A percentile compares a stretch with the other conserved stretches of the same genome.
Conservation (phyloP, 1,140 invertebrate genomes). For the Drosophila melanogaster region DNA sequence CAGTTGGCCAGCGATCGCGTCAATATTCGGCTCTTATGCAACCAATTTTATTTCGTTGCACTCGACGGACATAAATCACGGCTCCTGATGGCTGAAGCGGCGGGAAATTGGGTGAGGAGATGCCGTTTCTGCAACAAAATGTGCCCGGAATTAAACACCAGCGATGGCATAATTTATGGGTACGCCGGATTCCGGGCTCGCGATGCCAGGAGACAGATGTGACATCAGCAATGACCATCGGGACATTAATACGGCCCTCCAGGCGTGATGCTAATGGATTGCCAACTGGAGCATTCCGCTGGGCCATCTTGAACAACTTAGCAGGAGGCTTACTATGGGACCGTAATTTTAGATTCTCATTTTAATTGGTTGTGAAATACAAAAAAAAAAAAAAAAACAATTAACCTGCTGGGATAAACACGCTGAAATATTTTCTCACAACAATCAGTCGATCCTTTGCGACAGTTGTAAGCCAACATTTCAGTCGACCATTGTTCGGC, state of each 20-base stretch:
- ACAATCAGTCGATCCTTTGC: neutral
- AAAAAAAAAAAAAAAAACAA: too few species aligned
- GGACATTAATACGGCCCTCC: slow-evolving; percentile 38
- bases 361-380: too few species aligned
- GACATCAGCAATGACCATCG: slow-evolving; percentile 63
- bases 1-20: slow-evolving; percentile 67
- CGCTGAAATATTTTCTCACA: slow-evolving; percentile 17
- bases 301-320: neutral
- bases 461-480: slow-evolving; percentile 19
- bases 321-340: too few species aligned
- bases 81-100: slow-evolving; percentile 28
- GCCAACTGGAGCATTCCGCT: neutral
- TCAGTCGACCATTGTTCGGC: slow-evolving; percentile 27
- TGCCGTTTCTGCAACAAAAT: slow-evolving; percentile 54
- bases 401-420: neutral
- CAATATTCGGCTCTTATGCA: slow-evolving; percentile 66
- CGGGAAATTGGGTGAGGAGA: slow-evolving; percentile 1
- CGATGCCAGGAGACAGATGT: slow-evolving; percentile 66
- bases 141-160: slow-evolving; percentile 64
- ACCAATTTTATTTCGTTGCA: slow-evolving; percentile 71
- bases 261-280: slow-evolving; percentile 21
- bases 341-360: too few species aligned
- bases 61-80: slow-evolving; percentile 70
- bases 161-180: slow-evolving; percentile 68
- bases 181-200: slow-evolving; percentile 35